Conservation (phyloP, 92 coral and sea anemone species). For the Porites rus region DNA sequence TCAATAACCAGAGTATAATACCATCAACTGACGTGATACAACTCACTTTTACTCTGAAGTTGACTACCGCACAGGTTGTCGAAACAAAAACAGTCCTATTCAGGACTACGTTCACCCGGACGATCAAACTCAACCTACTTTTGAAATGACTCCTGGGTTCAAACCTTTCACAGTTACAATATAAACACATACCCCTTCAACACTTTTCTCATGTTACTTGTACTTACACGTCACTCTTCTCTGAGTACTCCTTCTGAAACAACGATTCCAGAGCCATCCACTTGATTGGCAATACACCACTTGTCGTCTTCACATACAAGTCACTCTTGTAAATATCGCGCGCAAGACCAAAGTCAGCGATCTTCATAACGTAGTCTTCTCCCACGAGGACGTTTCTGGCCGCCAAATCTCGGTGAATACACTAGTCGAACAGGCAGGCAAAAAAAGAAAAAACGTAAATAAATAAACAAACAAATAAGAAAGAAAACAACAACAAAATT, state of each 20-base stretch:
- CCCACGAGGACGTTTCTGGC: constrained; percentile 89
- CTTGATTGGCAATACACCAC: constrained; percentile 88
- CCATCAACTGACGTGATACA: no score
- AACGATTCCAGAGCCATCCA: constrained; percentile 98
- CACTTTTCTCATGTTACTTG: not conserved
- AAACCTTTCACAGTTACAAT: no score
- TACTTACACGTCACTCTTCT: constrained; percentile 91
- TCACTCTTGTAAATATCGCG: constrained; percentile 84
- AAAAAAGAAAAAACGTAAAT: not conserved
- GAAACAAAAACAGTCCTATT: no score
- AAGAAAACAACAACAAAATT: no score
- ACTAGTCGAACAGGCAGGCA: constrained; percentile 34
- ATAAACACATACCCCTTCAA: not conserved
- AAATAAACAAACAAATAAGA: not conserved
- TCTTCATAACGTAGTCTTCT: constrained; percentile 82
- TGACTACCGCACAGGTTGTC: no score
- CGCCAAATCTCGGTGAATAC: constrained; percentile 91
- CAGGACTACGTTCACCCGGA: no score
- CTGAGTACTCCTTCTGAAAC: constrained; percentile 80
- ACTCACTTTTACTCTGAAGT: no score
- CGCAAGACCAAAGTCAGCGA: constrained; percentile 91
- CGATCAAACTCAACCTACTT: no score
- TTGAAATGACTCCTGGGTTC: no score
- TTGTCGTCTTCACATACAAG: constrained; percentile 79
- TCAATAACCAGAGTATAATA: no score